Base-by-base conservation (phyloP, 2,888 invertebrate genomes). In the Catonia carolina region DNA sequence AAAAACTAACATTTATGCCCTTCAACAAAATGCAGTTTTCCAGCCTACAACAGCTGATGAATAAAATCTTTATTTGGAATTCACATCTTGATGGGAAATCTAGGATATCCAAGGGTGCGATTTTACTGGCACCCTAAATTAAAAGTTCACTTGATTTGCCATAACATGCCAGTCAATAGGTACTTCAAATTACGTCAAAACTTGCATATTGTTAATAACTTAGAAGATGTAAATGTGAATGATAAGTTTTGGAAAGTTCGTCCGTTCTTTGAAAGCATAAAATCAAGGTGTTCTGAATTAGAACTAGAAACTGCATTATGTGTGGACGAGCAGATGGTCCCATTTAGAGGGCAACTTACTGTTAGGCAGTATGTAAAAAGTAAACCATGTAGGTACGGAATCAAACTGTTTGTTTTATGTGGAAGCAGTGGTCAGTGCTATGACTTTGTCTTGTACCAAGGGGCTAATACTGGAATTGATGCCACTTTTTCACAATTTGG, bases 61-160 rank as follows among this genome's bases (percentile, higher is more conserved):
- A 53, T 53, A 12, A 23, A 42, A 45, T 45, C 54, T 18, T 22
- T 54, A 27, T 54, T 54, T 54, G 54, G 45, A 14, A 20, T 53
- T 14, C 54, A 54, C 36, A 45, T 45, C 12, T 36, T 39, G 17
- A 54, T 47, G 47, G 42, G 42, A 31, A 54, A 33, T 54, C 45
- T 42, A 33, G 45, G 45, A 14, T 45, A 37, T 12, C 54, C 47
- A 37, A 18, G 47, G 31, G 54, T 39, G 31, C 42, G 33, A 33
- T 37, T 45, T 37, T 37, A 37, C 20, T 39, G 39, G 39, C 17
- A 39, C n/a, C 39, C 39, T 8, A 39, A 39, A 39, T 39, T 39
- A 22, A 47, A 22, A 47, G 15, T 48, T 22, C 17, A 33, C 35
- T 33, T 49, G 14, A 49, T 49, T 33, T 14, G 15, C 6, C n/a